A percentile compares a stretch with the other conserved stretches of the same genome.
Conservation (phyloP, 1,140 invertebrate species). For the Leptonema lineaticorne region DNA sequence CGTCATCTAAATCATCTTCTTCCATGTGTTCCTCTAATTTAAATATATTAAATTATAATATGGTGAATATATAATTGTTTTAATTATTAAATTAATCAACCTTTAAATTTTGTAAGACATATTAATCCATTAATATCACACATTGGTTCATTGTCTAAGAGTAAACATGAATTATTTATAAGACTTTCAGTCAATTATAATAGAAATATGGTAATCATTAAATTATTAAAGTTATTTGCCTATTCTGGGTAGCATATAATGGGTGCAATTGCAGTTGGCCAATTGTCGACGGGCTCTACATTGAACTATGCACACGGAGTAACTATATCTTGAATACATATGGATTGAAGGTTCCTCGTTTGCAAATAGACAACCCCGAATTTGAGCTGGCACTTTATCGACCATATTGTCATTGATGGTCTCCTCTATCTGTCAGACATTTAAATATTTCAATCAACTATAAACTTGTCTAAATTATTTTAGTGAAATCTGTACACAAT, state of each 20-base stretch:
- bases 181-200: background rate
- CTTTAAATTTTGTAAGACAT: constrained; percentile 50
- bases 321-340: constrained; percentile 55
- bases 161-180: background rate
- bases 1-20: constrained; percentile 30
- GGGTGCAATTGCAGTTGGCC: constrained; percentile 57
- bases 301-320: constrained; percentile 58
- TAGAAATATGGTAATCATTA: no score
- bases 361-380: constrained; percentile 50
- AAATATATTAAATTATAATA: background rate
- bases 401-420: constrained; percentile 50
- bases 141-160: constrained; percentile 34
- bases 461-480: background rate
- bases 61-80: background rate
- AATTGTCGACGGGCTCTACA: constrained; percentile 53
- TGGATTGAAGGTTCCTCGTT: constrained; percentile 45
- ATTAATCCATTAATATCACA: constrained; percentile 49
- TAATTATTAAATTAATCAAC: constrained; percentile 40
- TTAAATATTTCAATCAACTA: constrained; percentile 20
- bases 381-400: constrained; percentile 42
- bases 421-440: constrained; percentile 45
- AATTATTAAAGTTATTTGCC: no score
- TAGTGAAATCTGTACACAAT: no score
- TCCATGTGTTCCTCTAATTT: constrained; percentile 22
- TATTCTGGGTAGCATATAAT: constrained; percentile 54